Evolutionary conservation across 2,113 vertebrate species (phyloP).

Genomic region (Sylvicapra grimmia): DNA sequence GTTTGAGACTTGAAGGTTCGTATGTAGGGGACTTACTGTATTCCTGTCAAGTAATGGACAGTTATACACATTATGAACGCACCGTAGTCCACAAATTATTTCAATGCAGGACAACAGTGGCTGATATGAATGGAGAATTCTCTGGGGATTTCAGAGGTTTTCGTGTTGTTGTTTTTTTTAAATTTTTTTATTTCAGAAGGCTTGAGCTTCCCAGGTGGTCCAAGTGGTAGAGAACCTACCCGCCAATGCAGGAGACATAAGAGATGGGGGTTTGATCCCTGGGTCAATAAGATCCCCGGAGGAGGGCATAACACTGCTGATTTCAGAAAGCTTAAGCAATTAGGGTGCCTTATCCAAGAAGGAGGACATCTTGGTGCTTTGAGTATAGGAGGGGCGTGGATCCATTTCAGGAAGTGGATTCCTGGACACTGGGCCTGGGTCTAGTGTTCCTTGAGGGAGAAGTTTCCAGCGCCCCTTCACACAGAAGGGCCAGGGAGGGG

Average conservation of each 20-base stretch:
- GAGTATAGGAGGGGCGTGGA: rapidly evolving
- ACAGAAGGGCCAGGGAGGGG: not conserved
- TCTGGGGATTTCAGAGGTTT: not conserved
- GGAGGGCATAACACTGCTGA: not conserved
- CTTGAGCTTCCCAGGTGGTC: not conserved
- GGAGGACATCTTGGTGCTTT: not conserved
- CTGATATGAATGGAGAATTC: not conserved
- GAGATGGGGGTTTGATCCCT: rapidly evolving
- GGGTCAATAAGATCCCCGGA: not conserved
- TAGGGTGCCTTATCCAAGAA: not conserved
- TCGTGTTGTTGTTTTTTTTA: not conserved
- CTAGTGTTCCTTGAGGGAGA: not conserved
- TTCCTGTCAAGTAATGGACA: not conserved
- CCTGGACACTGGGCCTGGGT: not conserved
- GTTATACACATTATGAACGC: no score
- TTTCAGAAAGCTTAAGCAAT: not conserved
- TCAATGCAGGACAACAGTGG: not conserved
- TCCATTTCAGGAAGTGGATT: not conserved
- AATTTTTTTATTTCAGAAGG: not conserved
- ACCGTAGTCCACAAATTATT: not conserved
- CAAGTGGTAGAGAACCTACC: not conserved
- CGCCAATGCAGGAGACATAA: not conserved
- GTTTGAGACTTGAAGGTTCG: not conserved
- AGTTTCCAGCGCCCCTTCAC: not conserved
- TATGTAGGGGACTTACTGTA: not conserved